A percentile compares a stretch with the other conserved stretches of the same genome.
phyloP scores from a whole-genome alignment of 37 sponge, comb jelly and placozoan genomes.

The Axinella damicornis region DNA sequence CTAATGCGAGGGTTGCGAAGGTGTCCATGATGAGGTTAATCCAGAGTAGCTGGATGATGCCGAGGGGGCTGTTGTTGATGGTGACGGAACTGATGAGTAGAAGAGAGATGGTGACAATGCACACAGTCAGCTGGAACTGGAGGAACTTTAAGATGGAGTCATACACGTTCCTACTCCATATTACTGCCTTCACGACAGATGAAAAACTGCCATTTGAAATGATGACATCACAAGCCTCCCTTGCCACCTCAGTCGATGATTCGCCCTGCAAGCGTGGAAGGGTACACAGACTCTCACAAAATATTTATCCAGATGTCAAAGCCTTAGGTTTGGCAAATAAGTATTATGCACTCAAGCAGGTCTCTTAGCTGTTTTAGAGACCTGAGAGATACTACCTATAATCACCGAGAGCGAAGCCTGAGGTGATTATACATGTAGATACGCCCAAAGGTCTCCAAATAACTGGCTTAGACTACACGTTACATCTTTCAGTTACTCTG shows the following conservation, averaged over 20 bases:
- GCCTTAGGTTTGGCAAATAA: too few species aligned
- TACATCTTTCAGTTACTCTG: too few species aligned
- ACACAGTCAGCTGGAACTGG: slow-evolving; percentile 98
- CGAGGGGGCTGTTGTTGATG: slow-evolving; percentile 81
- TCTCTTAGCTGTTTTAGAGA: too few species aligned
- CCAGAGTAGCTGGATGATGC: slow-evolving; percentile 95
- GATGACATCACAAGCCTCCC: slow-evolving; percentile 96
- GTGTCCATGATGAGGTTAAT: slow-evolving; percentile 99
- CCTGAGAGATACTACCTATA: too few species aligned
- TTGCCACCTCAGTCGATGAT: slow-evolving; percentile 98
- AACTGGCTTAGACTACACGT: too few species aligned
- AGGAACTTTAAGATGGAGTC: slow-evolving; percentile 97
- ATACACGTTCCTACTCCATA: slow-evolving; percentile 98
- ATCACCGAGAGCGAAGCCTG: too few species aligned
- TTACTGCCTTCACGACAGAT: slow-evolving; percentile 97
- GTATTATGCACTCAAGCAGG: too few species aligned
- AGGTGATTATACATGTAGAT: too few species aligned
- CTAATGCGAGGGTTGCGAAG: slow-evolving; percentile 91
- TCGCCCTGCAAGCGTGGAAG: too few species aligned
- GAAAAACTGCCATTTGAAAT: slow-evolving; percentile 97
- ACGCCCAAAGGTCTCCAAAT: too few species aligned
- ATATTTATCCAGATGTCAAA: too few species aligned
- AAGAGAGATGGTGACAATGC: slow-evolving; percentile 89
- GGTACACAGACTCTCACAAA: too few species aligned
- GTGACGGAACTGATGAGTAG: slow-evolving; percentile 71